Base-by-base conservation (phyloP, 2,797 vertebrate genomes). In the Peromyscus attwateri region DNA sequence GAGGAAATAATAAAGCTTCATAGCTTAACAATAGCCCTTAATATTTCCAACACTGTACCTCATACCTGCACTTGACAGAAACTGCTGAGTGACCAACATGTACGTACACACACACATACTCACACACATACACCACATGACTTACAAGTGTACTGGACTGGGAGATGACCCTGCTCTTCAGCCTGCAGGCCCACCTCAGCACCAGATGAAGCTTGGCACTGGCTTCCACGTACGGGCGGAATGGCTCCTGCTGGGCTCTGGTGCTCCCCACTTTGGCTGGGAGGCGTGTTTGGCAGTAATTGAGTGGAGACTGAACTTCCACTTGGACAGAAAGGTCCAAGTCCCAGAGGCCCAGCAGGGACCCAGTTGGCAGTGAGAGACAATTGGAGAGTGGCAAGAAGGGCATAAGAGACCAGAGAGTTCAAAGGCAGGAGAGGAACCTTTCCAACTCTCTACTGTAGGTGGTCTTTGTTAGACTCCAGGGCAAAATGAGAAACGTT, bases 21-120 rank as follows among this genome's bases (percentile, higher is more conserved):
- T 89, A 73, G 96, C 96, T 96, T 75, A 98, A 88, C 81, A 98
- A 96, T 97, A 98, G 98, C 98, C 98, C 98, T 98, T 98, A 97
- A 96, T 88, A 91, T 95, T 92, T 85, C 76, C 94, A 96, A 84
- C 93, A 87, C 91, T 76, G 52, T 80, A 77, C 75, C 31, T 91
- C 64, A 66, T 10, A 43, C 49, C 64, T 71, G 66, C 62, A 96
- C n/a, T 91, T 75, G 34, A 73, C 68, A 82, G 89, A 93, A 93
- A 95, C 90, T 93, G 87, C 79, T 40, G 25, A 13, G 75, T 49
- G 2, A 83, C 6, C 16, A 43, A 75, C 87, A 75, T 2, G 7
- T 31, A 37, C 6, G 21, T 9, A 16, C 4, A 37, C 19, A 9
- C 43, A 34, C 10, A 0, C 12, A 0, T 3, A 70, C 52, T 57